These are phyloP conservation scores for Eutolmus rufibarbis DNA, from an alignment of 2,888 invertebrate species.

Conservation along the genomic window DNA sequence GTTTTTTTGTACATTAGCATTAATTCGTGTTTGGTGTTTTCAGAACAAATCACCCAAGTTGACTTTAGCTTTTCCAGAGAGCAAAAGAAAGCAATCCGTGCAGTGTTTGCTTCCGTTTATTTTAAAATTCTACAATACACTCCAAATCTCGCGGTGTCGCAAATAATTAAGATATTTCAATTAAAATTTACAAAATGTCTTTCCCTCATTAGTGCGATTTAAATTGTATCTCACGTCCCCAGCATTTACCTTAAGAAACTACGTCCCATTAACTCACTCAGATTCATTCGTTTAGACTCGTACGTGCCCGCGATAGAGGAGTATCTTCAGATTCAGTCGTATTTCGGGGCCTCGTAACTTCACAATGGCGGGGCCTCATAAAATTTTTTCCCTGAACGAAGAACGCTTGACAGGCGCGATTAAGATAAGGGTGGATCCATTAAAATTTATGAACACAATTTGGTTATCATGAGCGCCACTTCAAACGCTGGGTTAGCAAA, in stretches of 20 bases:
- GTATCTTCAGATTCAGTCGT: conserved; percentile 20
- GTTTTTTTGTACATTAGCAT: no score
- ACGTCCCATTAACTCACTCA: conserved; percentile 24
- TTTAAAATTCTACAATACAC: neutral
- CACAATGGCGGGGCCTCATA: conserved; percentile 25
- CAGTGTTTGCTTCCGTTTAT: neutral
- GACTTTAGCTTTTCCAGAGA: neutral
- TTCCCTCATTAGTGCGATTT: conserved; percentile 20
- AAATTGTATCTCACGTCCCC: conserved; percentile 47
- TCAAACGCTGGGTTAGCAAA: conserved; percentile 8
- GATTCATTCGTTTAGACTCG: conserved; percentile 40
- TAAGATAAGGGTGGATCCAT: conserved; percentile 48
- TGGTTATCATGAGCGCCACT: conserved; percentile 42
- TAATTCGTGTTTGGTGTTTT: no score
- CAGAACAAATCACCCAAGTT: neutral
- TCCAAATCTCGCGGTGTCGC: neutral
- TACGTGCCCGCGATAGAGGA: conserved; percentile 45
- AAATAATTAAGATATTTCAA: conserved; percentile 31
- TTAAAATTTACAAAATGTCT: conserved; percentile 23
- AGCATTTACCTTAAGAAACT: conserved; percentile 28
- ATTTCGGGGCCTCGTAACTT: conserved; percentile 8
- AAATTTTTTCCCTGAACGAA: conserved; percentile 35
- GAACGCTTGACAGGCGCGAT: conserved; percentile 42
- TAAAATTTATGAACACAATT: conserved; percentile 48
- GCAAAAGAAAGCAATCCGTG: neutral